These are phyloP conservation scores for Bubo blakistoni DNA, from an alignment of 2,113 vertebrate genomes.

Conservation along the genomic window DNA sequence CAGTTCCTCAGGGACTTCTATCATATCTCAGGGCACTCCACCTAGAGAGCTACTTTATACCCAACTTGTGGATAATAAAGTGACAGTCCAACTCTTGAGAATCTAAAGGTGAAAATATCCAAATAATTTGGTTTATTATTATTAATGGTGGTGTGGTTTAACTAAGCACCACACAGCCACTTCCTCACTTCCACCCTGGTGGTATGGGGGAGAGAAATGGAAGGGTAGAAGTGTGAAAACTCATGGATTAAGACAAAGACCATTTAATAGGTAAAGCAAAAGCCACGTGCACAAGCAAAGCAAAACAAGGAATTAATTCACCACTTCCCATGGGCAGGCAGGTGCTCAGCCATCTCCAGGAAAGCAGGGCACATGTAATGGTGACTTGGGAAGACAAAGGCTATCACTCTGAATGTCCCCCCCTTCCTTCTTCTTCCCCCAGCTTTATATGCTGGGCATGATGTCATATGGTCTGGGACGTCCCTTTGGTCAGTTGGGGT, in stretches of 20 bases:
- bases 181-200: fast-evolving
- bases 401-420: not conserved
- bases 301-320: not conserved
- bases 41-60: not conserved
- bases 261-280: not conserved
- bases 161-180: fast-evolving
- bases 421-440: not conserved
- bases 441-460: not conserved
- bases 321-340: not conserved
- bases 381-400: not conserved
- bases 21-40: not conserved
- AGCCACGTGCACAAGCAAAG: not conserved
- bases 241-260: not conserved
- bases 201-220: not conserved
- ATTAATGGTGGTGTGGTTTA: not conserved
- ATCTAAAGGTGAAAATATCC: not conserved
- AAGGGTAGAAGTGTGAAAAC: not conserved
- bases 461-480: too few species aligned
- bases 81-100: not conserved
- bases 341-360: not conserved
- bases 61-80: not conserved
- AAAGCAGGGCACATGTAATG: not conserved
- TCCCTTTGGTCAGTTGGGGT: not conserved
- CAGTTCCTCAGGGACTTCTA: not conserved
- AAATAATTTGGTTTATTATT: not conserved